phyloP scores from a whole-genome alignment of 2,113 vertebrate genomes.

The Sylvietta virens region DNA sequence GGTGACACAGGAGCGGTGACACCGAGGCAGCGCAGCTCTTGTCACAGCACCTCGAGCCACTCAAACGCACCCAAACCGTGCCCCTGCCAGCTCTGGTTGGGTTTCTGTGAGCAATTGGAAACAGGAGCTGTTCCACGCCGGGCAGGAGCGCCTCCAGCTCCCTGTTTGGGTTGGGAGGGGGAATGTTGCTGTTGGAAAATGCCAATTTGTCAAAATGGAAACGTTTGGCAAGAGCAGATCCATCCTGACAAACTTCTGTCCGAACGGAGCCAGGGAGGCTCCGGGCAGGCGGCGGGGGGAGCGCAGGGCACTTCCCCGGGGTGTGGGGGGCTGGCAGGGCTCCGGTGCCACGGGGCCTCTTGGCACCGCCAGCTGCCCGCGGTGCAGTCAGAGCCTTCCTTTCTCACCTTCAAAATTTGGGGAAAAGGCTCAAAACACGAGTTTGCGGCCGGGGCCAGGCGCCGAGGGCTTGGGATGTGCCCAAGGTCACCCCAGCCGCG shows the following conservation, averaged over 20 bases:
- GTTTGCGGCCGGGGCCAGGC: neutral
- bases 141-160: neutral
- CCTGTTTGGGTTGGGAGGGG: neutral
- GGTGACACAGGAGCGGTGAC: neutral
- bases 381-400: fast-evolving
- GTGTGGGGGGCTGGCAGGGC: fast-evolving
- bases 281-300: fast-evolving
- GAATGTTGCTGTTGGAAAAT: neutral
- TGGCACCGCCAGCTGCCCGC: neutral
- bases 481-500: fast-evolving
- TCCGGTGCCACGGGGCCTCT: neutral
- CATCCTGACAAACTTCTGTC: neutral
- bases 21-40: neutral
- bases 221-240: neutral
- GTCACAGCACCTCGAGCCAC: neutral
- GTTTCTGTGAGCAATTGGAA: neutral
- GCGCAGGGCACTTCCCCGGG: neutral
- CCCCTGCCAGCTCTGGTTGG: neutral
- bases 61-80: neutral
- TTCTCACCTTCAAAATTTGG: neutral
- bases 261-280: neutral
- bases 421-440: fast-evolving
- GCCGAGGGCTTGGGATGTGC: neutral
- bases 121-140: neutral
- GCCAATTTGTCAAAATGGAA: neutral